Conservation (phyloP, 2,113 vertebrate genomes). For the Caretta caretta region DNA sequence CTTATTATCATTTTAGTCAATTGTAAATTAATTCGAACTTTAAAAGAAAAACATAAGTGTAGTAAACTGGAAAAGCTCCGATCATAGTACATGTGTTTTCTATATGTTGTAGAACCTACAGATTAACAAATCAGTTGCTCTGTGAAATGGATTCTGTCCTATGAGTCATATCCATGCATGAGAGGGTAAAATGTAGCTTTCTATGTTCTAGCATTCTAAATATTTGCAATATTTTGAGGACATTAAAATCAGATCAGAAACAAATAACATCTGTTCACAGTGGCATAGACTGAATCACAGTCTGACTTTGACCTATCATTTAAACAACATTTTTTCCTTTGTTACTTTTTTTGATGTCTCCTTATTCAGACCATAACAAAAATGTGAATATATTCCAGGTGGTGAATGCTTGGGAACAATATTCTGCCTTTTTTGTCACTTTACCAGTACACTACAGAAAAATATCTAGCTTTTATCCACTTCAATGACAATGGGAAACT, state of each 20-base stretch:
- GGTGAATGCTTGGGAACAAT: not conserved
- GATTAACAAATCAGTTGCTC: not conserved
- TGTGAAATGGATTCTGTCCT: not conserved
- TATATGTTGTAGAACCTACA: not conserved
- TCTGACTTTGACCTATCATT: not conserved
- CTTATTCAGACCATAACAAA: not conserved
- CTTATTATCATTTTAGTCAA: not conserved
- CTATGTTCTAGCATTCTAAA: not conserved
- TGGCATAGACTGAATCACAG: too few relatives aligned
- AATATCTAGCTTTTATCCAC: not conserved
- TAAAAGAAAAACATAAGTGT: not conserved
- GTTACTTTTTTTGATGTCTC: not conserved
- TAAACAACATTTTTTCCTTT: not conserved
- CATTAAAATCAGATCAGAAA: not conserved
- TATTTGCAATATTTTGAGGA: not conserved
- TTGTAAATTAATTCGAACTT: not conserved
- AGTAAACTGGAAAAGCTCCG: accelerated
- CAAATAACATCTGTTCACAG: not conserved
- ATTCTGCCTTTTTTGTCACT: not conserved
- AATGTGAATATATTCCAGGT: not conserved
- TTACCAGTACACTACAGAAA: not conserved
- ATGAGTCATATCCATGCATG: not conserved
- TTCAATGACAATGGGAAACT: not conserved
- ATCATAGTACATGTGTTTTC: not conserved
- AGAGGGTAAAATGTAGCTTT: not conserved